These are phyloP conservation scores for Heliconius nattereri DNA, from an alignment of 1,140 invertebrate species.

Conservation along the genomic window DNA sequence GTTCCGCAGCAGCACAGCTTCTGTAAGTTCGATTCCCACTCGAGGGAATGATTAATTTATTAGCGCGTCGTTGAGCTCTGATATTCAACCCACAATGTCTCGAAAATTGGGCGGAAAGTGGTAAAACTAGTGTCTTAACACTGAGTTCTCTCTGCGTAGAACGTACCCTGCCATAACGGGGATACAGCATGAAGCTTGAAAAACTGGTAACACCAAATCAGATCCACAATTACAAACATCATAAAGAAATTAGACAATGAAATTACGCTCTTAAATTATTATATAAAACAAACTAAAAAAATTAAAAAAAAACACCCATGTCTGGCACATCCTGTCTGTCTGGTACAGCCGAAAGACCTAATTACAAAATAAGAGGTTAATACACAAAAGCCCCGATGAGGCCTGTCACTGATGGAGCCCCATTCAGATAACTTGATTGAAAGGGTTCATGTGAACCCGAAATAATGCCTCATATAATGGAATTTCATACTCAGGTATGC, in stretches of 20 bases:
- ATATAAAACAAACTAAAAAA: not conserved
- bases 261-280: not conserved
- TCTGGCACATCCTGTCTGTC: constrained; percentile 48
- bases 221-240: too few species aligned
- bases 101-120: too few species aligned
- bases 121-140: too few species aligned
- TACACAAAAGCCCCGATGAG: constrained; percentile 57
- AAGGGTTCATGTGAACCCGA: constrained; percentile 59
- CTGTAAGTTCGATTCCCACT: too few species aligned
- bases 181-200: not conserved
- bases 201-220: too few species aligned
- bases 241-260: too few species aligned
- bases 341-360: constrained; percentile 43
- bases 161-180: too few species aligned
- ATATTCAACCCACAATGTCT: too few species aligned
- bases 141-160: too few species aligned
- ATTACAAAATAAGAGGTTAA: constrained; percentile 66
- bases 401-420: constrained; percentile 64
- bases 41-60: too few species aligned
- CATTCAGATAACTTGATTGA: constrained; percentile 66
- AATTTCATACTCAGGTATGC: constrained; percentile 54
- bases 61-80: too few species aligned
- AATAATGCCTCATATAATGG: constrained; percentile 57
- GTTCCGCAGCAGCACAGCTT: too few species aligned
- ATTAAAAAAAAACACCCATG: not conserved